Conservation (phyloP, 2,113 vertebrate genomes). For the Desmodus rotundus region DNA sequence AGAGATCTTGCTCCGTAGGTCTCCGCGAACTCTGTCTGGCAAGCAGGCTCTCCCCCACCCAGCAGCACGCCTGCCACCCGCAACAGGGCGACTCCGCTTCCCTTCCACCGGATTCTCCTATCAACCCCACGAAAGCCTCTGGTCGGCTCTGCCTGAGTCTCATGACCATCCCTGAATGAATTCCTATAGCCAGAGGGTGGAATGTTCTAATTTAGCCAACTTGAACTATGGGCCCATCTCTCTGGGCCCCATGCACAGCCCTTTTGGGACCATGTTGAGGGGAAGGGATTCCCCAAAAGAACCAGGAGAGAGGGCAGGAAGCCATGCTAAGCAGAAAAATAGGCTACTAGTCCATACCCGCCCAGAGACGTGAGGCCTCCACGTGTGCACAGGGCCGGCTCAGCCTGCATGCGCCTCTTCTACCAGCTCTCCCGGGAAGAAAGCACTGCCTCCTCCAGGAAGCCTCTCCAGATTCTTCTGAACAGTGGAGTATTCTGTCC, state of each 20-base stretch:
- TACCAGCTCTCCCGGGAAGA: background rate
- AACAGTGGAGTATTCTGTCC: too few relatives aligned
- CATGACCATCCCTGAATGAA: background rate
- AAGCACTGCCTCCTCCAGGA: background rate
- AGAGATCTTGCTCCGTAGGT: background rate
- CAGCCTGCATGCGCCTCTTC: background rate
- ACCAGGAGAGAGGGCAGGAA: background rate
- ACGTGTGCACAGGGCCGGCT: too few relatives aligned
- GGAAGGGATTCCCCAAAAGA: background rate
- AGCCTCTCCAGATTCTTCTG: background rate
- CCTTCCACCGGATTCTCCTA: background rate
- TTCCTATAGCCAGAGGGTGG: background rate
- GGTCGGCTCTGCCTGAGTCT: background rate
- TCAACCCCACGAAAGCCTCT: background rate
- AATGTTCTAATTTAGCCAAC: background rate
- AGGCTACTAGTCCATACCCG: background rate
- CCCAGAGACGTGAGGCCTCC: fast-evolving
- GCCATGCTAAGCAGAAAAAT: background rate
- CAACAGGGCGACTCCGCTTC: background rate
- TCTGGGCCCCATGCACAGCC: background rate
- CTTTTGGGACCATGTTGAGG: background rate
- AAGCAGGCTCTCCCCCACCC: too few relatives aligned
- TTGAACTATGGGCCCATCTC: background rate
- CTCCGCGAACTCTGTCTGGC: background rate
- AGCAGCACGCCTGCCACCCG: background rate